Evolutionary conservation across 2,113 vertebrate genomes (phyloP), one percentile per base, ranked within the genome.

Genomic region (Perognathus longimembris): DNA sequence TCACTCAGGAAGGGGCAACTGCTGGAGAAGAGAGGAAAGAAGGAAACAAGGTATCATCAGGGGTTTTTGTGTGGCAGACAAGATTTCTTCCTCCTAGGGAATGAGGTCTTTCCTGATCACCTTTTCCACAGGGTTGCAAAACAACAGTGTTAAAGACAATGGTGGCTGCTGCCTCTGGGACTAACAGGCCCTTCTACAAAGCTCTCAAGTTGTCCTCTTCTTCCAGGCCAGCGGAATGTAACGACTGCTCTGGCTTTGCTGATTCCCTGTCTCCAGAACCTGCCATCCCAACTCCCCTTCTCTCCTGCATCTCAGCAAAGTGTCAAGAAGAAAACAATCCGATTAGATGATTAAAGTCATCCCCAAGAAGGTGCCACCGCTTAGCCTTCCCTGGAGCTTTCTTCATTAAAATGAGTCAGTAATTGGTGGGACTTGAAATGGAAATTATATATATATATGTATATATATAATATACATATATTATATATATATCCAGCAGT

Each of bases 281-380:
- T 92, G 32, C 76, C 15, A 36, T 70, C 54, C 90, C 79, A 89
- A 93, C 90, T 59, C 36, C 22, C 12, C 34, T 87, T 89, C 66
- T 78, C n/a, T 81, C 79, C 54, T 89, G 88, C 81, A 92, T 95
- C 85, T 94, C 70, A 78, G 86, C 54, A 57, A 83, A 90, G 67
- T 73, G 66, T 77, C 79, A 90, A 92, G 86, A 91, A 92, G 77
- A 88, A 92, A 96, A 82, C 83, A 95, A 45, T 80, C 86, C 93
- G 86, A 91, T 92, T 87, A 96, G 74, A 66, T 91, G 85, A 88
- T 90, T 94, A 84, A 93, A 89, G 87, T 59, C 81, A 94, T 67
- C 88, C 77, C 81, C 28, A 67, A 36, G 57, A 87, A 95, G 85
- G 61, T 96, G 93, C 81, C 69, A 85, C 82, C 89, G 59, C 66